Base-by-base conservation (phyloP, 2,113 vertebrate species). In the Dicerorhinus sumatrensis region DNA sequence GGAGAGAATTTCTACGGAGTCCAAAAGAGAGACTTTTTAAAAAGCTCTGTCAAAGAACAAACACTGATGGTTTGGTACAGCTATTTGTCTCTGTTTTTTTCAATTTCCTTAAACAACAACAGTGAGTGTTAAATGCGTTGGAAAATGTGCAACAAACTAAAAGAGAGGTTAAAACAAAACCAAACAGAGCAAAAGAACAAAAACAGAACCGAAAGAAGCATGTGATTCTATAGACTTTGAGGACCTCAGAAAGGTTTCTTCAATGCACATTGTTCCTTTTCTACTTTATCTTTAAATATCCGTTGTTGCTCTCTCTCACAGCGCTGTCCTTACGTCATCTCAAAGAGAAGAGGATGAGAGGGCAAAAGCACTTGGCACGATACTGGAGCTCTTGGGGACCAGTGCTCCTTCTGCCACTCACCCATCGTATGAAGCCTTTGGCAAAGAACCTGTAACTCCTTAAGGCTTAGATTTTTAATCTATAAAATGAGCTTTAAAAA, bases 121-220 rank as follows among this genome's bases (percentile, higher is more conserved):
- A 93, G 79, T 39, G 46, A 86, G 85, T 97, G 97, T 95, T 94
- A 86, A 92, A 77, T 39, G 10, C 5, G 62, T 18, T 94, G 67
- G 60, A 87, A 92, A 91, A 63, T 16, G 39, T 23, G 21, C 7
- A 83, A 60, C 2, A 91, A 85, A 86, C 75, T 97, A 97, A 97
- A 42, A 48, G 86, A 90, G 39, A 94, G 91, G 54, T 97, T 97
- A 98, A 85, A 97, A 98, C 92, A 95, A 96, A 97, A 93, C 82
- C 97, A 95, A 96, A 96, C 82, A 97, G 97, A 73, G 62, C 8
- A 48, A 98, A 75, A 98, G 97, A 97, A 91, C 16, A 62, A 92
- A 85, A 39, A 90, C 36, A 96, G 85, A 46, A 97, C 86, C 80
- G 97, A 96, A 98, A 90, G 95, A 97, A 31, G 23, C 51, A 89